phyloP scores from a whole-genome alignment of 2,113 vertebrate species.

The Blennius ocellaris region DNA sequence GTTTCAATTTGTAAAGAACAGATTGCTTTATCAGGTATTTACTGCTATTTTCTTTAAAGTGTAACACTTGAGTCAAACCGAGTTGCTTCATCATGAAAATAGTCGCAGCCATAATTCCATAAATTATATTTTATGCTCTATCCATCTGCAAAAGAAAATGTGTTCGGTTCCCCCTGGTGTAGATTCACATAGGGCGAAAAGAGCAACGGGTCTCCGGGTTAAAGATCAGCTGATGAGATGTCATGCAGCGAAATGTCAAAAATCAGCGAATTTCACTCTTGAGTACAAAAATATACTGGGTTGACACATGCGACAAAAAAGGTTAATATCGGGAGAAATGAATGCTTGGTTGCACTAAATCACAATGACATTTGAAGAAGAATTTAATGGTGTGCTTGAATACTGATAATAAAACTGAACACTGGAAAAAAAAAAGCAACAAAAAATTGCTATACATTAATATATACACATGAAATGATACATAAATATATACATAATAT shows the following conservation, averaged over 20 bases:
- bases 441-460: too few relatives aligned
- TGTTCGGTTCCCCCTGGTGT: not conserved
- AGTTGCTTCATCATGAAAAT: not conserved
- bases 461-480: too few relatives aligned
- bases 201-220: conserved; percentile 4
- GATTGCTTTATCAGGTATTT: not conserved
- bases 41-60: not conserved
- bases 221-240: conserved; percentile 39
- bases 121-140: not conserved
- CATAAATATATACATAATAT: too few relatives aligned
- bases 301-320: conserved; percentile 25
- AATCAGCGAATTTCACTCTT: not conserved
- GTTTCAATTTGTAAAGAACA: too few relatives aligned
- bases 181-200: conserved; percentile 3
- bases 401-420: too few relatives aligned
- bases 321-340: conserved; percentile 28
- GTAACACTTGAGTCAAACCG: not conserved
- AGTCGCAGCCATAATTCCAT: not conserved
- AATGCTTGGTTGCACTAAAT: not conserved
- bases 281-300: not conserved
- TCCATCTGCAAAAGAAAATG: not conserved
- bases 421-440: too few relatives aligned
- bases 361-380: conserved; percentile 27
- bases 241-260: conserved; percentile 32
- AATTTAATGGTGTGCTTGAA: not conserved